Percentiles rank a stretch among this genome's conserved stretches.
Evolutionary conservation across 2,888 invertebrate genomes (phyloP).

Genomic region (Boloria euphrosyne): DNA sequence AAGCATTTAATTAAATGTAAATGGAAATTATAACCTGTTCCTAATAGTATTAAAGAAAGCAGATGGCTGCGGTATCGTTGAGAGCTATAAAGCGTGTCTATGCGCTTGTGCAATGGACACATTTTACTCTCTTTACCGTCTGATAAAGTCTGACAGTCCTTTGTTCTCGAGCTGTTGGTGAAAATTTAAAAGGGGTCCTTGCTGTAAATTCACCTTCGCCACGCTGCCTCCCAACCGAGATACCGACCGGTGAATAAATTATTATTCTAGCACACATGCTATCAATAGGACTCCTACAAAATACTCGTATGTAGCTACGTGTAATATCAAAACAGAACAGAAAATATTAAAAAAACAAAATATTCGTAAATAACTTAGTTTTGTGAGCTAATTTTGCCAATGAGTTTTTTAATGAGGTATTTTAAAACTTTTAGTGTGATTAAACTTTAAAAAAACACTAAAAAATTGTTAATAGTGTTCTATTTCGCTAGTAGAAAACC

Average conservation of each 20-base stretch:
- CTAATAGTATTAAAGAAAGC: slow-evolving; percentile 8
- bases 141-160: slow-evolving; percentile 67
- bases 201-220: slow-evolving; percentile 64
- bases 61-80: slow-evolving; percentile 49
- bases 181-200: slow-evolving; percentile 73
- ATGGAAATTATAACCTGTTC: background rate
- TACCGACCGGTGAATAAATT: slow-evolving; percentile 65
- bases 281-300: background rate
- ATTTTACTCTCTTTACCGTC: slow-evolving; percentile 74
- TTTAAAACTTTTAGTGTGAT: too few relatives aligned
- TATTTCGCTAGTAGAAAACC: too few relatives aligned
- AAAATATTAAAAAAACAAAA: too few relatives aligned
- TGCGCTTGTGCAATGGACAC: slow-evolving; percentile 67
- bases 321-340: too few relatives aligned
- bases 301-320: too few relatives aligned
- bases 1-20: background rate
- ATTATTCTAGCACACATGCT: slow-evolving; percentile 40
- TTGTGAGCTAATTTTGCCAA: too few relatives aligned
- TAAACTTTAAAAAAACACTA: too few relatives aligned
- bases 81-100: slow-evolving; percentile 53
- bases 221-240: slow-evolving; percentile 51
- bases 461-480: too few relatives aligned
- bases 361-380: too few relatives aligned
- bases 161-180: slow-evolving; percentile 68
- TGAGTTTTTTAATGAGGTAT: too few relatives aligned